Base-by-base conservation (phyloP, 1,140 invertebrate species). In the Caenorhabditis brenneri region DNA sequence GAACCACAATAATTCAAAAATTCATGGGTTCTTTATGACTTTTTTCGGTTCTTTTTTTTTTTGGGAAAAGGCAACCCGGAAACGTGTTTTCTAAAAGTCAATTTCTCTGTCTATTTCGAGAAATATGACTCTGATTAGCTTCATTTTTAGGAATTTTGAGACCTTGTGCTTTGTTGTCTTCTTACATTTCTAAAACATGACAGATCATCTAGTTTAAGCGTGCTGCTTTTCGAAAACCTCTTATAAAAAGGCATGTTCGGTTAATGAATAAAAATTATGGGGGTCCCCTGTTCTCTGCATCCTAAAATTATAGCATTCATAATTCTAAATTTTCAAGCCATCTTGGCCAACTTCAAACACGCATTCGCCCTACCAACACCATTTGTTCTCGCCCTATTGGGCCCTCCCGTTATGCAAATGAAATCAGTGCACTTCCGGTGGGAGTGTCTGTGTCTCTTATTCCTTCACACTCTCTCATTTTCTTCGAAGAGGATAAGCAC, bases 391-490 rank as follows among this genome's bases (percentile, higher is more conserved):
- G 7, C 24, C 15, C 24, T 55, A 7, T 24, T 27, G 12, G 22
- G 5, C 24, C 22, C 53, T 1, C 53, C 53, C 53, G 12, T 74
- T 74, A 74, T 74, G 65, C 65, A 74, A 74, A 74, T 74, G 36
- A 39, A n/a, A 42, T 42, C 36, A 42, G 36, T 74, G 65, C 65
- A 3, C 36, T 33, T 33, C 27, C 29, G 31, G 31, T 42, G 7
- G 24, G 24, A 27, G n/a, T 74, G 19, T 31, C 36, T 42, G 65
- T n/a, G 36, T 74, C 22, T 74, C 65, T 10, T n/a, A 24, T 7
- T 1, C 42, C 19, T 24, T 42, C 2, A 42, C n/a, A 42, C 36
- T 39, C 27, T 42, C n/a, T 74, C 33, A 55, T 51, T 51, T 51
- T 46, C 42, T 46, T 46, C 42, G 16, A 46, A 46, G 42, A 16